Evolutionary conservation across 2,797 vertebrate species (phyloP).

Genomic region (Eulemur coronatus): DNA sequence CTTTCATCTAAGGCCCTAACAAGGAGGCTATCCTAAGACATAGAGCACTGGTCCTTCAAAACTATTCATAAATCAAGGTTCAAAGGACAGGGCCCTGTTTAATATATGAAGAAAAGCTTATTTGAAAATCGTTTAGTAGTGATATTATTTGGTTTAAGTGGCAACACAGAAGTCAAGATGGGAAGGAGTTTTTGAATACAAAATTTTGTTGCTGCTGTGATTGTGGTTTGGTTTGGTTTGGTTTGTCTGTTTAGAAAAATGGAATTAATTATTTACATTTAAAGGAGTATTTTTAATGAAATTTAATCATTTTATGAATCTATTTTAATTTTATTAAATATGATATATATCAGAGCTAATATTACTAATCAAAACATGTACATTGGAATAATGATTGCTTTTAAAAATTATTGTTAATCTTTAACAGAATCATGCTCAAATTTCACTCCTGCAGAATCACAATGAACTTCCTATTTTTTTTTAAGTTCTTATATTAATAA

Average conservation of each 20-base stretch:
- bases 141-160: not conserved
- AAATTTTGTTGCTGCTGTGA: not conserved
- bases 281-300: not conserved
- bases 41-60: not conserved
- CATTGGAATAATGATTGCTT: not conserved
- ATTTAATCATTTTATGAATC: not conserved
- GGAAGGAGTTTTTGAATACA: not conserved
- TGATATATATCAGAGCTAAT: not conserved
- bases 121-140: not conserved
- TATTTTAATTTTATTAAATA: not conserved
- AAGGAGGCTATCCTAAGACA: not conserved
- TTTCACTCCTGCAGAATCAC: not conserved
- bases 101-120: not conserved
- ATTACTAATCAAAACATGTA: not conserved
- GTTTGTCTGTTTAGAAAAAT: not conserved
- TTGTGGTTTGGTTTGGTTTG: not conserved
- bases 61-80: not conserved
- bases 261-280: not conserved
- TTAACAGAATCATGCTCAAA: not conserved
- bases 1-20: conserved; percentile 51
- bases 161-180: not conserved
- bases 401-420: not conserved
- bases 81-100: not conserved
- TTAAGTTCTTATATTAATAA: not conserved
- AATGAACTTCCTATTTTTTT: not conserved